phyloP scores from a whole-genome alignment of 2,888 invertebrate species.

The Pseudococcus longispinus region DNA sequence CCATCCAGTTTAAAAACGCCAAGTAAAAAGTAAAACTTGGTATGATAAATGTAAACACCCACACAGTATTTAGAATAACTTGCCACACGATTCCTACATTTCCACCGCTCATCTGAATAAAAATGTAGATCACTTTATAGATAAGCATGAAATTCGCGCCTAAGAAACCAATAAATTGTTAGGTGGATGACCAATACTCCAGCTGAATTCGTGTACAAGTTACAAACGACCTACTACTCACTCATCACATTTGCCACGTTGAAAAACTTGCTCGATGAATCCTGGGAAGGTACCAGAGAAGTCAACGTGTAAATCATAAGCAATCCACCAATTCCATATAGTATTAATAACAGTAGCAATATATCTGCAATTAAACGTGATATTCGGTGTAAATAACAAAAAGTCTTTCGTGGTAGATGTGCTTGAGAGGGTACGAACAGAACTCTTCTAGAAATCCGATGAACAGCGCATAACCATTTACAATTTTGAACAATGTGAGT shows the following conservation, averaged over 20 bases:
- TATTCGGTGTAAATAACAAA: not conserved
- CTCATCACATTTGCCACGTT: not conserved
- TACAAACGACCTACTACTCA: not conserved
- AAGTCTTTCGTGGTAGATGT: no score
- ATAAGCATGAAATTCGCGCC: no score
- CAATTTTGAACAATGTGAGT: not conserved
- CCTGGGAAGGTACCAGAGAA: not conserved
- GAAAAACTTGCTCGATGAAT: not conserved
- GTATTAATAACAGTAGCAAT: not conserved
- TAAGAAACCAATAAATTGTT: no score
- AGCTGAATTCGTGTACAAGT: no score
- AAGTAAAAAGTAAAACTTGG: no score
- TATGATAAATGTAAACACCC: no score
- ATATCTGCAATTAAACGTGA: slow-evolving; percentile 18
- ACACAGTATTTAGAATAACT: no score
- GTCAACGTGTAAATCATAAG: slow-evolving; percentile 38
- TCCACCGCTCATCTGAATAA: no score
- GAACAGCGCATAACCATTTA: slow-evolving; percentile 24
- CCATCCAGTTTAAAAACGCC: no score
- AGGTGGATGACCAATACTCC: no score
- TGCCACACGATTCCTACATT: no score
- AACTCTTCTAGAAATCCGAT: not conserved
- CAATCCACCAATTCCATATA: slow-evolving; percentile 7
- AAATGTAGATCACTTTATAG: no score
- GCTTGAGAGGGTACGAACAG: not conserved